phyloP scores from a whole-genome alignment of 2,888 invertebrate genomes.

The Mythimna albipuncta region DNA sequence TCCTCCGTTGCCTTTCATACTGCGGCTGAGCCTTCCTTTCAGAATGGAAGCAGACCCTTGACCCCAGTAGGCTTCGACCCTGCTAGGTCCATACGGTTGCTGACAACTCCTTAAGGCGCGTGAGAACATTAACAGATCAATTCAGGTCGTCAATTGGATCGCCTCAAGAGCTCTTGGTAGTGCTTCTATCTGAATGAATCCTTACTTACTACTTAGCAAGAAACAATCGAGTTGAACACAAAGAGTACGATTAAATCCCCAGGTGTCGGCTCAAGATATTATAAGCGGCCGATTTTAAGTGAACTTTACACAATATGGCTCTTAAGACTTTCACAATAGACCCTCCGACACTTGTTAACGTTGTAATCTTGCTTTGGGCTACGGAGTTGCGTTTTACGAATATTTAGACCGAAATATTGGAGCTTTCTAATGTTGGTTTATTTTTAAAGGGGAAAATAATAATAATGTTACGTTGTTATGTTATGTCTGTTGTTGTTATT shows the following conservation, averaged over 20 bases:
- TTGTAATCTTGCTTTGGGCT: constrained; percentile 74
- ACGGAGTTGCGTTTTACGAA: constrained; percentile 22
- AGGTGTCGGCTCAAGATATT: constrained; percentile 72
- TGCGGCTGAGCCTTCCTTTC: no score
- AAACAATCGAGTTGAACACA: constrained; percentile 61
- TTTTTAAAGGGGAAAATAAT: no score
- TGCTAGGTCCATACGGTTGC: no score
- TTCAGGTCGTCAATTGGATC: no score
- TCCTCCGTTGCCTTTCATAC: no score
- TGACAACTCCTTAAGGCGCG: no score
- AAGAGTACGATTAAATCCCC: constrained; percentile 67
- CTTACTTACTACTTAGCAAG: constrained; percentile 17
- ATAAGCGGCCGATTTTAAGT: constrained; percentile 69
- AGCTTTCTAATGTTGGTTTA: neutral
- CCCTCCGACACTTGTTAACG: constrained; percentile 75
- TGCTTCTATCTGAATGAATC: constrained; percentile 27
- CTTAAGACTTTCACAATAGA: constrained; percentile 76
- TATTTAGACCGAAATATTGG: neutral
- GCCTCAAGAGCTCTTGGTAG: no score
- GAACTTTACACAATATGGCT: constrained; percentile 76
- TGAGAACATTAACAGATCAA: no score
- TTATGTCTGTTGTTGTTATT: no score
- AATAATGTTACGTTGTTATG: no score
- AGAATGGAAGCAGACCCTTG: no score
- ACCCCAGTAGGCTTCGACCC: no score